Base-by-base conservation (phyloP, 1,140 invertebrate species). In the Frieseomelitta varia region DNA sequence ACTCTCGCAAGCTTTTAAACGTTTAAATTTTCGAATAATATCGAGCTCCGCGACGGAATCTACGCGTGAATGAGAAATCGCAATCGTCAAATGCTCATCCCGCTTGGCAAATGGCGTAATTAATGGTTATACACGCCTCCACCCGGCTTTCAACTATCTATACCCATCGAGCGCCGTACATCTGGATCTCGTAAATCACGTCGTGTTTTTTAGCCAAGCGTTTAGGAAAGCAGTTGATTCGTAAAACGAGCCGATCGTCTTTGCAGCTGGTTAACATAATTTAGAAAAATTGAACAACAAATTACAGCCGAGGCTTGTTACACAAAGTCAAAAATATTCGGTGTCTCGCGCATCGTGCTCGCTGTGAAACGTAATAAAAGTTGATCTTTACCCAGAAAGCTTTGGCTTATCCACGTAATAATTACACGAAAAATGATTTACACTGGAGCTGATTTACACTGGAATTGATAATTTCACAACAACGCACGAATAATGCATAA, bases 221-320 rank as follows among this genome's bases (percentile, higher is more conserved):
- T 78, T 78, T 68, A 78, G 68, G 61, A 65, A 67, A 67, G n/a
- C 19, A 27, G 58, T 55, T 53, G 63, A 67, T 78, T 67, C 47
- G 34, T 78, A 53, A 67, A 27, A 19, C 6, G 47, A 21, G 19
- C 12, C 51, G 34, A n/a, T 67, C 53, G 67, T 34, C 63, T 27
- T 21, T 27, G 39, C 39, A 77, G 63, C 58, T 58, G 55, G 73
- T 55, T 39, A 24, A 56, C 73, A 24, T 58, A 58, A 39, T 19
- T 74, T 74, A 58, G 34, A 55, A 34, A 56, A 75, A 56, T 34
- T 15, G 21, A 75, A 24, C 55, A 30, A 53, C 27, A 34, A n/a
- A 21, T 53, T 39, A 21, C 19, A 39, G 34, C 51, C n/a, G 15
- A 74, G 56, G 21, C 47, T 56, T 56, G 72, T 74, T 74, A 39